Conservation (phyloP, 2,888 invertebrate species). For the Idaea aversata region DNA sequence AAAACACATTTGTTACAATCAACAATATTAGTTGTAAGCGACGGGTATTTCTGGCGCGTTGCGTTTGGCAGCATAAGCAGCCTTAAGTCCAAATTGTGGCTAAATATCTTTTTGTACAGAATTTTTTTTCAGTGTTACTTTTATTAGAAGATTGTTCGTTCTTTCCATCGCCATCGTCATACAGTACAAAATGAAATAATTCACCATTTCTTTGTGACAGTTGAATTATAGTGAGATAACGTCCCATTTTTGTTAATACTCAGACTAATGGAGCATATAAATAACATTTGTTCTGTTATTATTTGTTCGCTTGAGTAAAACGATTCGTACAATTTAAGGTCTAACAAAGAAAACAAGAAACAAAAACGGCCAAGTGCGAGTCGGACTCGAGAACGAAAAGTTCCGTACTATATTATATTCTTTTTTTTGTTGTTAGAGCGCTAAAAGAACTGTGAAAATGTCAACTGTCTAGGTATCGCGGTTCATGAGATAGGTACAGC, state of each 20-base stretch:
- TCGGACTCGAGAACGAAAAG: not conserved
- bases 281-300: conserved; percentile 19
- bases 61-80: too few relatives aligned
- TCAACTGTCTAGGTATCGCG: too few relatives aligned
- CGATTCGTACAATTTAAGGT: not conserved
- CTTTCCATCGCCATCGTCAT: not conserved
- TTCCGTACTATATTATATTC: not conserved
- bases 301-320: conserved; percentile 11
- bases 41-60: too few relatives aligned
- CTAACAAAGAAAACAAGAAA: not conserved
- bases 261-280: conserved; percentile 25
- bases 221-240: conserved; percentile 3
- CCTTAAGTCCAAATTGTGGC: too few relatives aligned
- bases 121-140: too few relatives aligned
- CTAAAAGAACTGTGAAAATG: too few relatives aligned
- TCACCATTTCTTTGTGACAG: conserved; percentile 1
- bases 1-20: too few relatives aligned
- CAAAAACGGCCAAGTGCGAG: not conserved
- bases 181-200: not conserved
- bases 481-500: too few relatives aligned
- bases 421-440: not conserved
- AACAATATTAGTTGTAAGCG: too few relatives aligned
- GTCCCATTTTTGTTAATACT: conserved; percentile 19
- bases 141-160: not conserved
- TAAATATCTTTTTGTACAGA: too few relatives aligned